Base-by-base conservation (phyloP, 2,888 invertebrate genomes). In the Metacarcinus magister region DNA sequence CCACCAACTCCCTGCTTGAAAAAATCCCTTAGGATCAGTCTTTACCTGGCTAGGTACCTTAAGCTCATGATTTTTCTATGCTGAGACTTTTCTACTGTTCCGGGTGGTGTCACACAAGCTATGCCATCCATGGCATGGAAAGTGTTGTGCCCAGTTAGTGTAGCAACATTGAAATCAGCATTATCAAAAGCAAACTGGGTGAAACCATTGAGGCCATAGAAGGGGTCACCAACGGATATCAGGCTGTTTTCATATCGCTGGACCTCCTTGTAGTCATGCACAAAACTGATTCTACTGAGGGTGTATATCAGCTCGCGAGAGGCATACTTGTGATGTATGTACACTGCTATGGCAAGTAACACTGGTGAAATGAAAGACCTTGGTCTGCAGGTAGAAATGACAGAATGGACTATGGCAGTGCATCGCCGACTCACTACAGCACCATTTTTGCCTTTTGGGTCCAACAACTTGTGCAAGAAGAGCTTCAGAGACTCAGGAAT, bases 311-410 rank as follows among this genome's bases (percentile, higher is more conserved):
- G 39, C 44, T 94, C 89, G 39, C 94, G 7, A n/a, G 94, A 94
- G 46, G 89, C 94, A 87, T 94, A 94, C 54, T 46, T 94, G 48
- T 89, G 44, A 44, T 94, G 93, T 23, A 93, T 93, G 93, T 93
- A 93, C 89, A 89, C n/a, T 19, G 89, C 89, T n/a, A 89, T n/a
- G 13, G 89, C 89, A 89, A 89, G 28, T n/a, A 89, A 28, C 16
- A 89, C 67, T 32, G 67, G 93, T 60, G 67, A 67, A 32, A 67
- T 67, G 39, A 19, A 93, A 67, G 93, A 93, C 75, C 75, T 67
- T 60, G 93, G 93, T 67, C 93, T 93, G 75, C 93, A 93, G 13
- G 89, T 28, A n/a, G 28, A 89, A 89, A 89, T 89, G 28, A 19
- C 28, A 89, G 16, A n/a, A 89, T n/a, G 89, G 89, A 28, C 89